Conservation (phyloP, 2,888 invertebrate species). For the Drosophila nr. perissopoda region DNA sequence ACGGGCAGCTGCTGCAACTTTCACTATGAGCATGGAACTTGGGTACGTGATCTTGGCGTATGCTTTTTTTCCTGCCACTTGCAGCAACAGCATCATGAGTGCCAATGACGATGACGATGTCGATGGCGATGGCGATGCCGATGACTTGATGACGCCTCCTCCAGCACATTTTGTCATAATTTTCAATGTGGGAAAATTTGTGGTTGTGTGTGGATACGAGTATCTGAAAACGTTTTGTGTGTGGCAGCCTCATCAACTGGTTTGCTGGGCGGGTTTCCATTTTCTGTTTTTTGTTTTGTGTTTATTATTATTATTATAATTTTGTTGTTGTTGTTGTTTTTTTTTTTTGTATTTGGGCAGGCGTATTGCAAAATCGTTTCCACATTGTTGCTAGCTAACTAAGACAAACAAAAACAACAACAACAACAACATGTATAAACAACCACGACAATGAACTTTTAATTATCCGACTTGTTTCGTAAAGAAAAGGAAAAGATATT, state of each 20-base stretch:
- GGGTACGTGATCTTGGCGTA: constrained; percentile 53
- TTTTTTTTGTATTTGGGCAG: constrained; percentile 42
- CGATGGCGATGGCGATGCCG: constrained; percentile 27
- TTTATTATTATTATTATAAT: background rate
- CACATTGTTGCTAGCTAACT: constrained; percentile 58
- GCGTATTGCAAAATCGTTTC: constrained; percentile 74
- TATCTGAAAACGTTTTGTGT: constrained; percentile 50
- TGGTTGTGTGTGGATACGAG: constrained; percentile 10
- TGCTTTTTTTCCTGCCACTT: constrained; percentile 57
- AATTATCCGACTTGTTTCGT: constrained; percentile 74
- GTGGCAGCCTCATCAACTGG: constrained; percentile 51
- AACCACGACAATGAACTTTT: constrained; percentile 74
- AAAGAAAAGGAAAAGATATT: constrained; percentile 56
- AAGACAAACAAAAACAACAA: constrained; percentile 14
- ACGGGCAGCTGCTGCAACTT: constrained; percentile 48
- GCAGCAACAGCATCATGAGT: constrained; percentile 18
- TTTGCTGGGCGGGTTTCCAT: constrained; percentile 58
- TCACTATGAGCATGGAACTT: constrained; percentile 44
- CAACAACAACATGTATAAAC: constrained; percentile 9
- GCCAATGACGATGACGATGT: constrained; percentile 30
- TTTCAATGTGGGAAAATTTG: constrained; percentile 67
- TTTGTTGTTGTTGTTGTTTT: constrained; percentile 6
- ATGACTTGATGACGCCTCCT: constrained; percentile 50
- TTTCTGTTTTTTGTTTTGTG: constrained; percentile 20
- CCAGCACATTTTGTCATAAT: constrained; percentile 64